A percentile compares a stretch with the other conserved stretches of the same genome.
Evolutionary conservation across 1,140 invertebrate species (phyloP).

Genomic region (Drosophila serrata): DNA sequence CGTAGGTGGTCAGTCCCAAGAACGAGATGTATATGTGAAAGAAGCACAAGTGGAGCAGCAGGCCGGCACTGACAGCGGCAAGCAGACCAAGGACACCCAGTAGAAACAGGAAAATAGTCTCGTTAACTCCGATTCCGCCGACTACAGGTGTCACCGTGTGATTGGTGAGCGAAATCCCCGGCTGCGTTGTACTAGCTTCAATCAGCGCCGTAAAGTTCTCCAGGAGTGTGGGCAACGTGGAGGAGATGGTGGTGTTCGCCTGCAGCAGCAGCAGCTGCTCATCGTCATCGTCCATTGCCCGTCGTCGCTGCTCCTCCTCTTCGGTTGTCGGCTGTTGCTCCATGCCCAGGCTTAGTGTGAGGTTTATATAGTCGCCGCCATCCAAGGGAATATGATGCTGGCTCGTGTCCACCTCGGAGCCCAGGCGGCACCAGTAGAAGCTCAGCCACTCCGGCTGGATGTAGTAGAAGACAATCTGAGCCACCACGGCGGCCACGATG

Average conservation of each 20-base stretch:
- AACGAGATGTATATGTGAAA: conserved; percentile 95
- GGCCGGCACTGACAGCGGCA: conserved; percentile 90
- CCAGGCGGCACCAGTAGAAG: conserved; percentile 74
- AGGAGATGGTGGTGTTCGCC: conserved; percentile 44
- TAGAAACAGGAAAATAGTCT: conserved; percentile 88
- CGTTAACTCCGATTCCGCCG: conserved; percentile 82
- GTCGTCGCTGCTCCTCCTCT: conserved; percentile 7
- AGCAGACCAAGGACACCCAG: conserved; percentile 89
- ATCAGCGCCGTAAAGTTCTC: conserved; percentile 65
- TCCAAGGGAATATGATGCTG: conserved; percentile 11
- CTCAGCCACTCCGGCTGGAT: conserved; percentile 87
- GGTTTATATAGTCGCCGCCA: conserved; percentile 63
- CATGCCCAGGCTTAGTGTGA: conserved; percentile 61
- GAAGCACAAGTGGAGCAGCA: conserved; percentile 94
- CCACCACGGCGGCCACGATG: conserved; percentile 89
- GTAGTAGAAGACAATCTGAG: conserved; percentile 89
- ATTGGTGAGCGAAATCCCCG: conserved; percentile 30
- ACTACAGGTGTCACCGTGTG: conserved; percentile 53
- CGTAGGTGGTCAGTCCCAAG: conserved; percentile 95
- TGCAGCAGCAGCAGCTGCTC: conserved; percentile 1
- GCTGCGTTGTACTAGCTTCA: conserved; percentile 25
- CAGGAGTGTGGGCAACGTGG: conserved; percentile 63
- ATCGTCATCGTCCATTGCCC: conserved; percentile 19
- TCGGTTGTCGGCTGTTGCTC: conserved; percentile 39
- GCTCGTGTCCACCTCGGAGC: conserved; percentile 5